A percentile compares a stretch with the other conserved stretches of the same genome.
Conservation (phyloP, 2,888 invertebrate genomes). For the Caenorhabditis sp. region DNA sequence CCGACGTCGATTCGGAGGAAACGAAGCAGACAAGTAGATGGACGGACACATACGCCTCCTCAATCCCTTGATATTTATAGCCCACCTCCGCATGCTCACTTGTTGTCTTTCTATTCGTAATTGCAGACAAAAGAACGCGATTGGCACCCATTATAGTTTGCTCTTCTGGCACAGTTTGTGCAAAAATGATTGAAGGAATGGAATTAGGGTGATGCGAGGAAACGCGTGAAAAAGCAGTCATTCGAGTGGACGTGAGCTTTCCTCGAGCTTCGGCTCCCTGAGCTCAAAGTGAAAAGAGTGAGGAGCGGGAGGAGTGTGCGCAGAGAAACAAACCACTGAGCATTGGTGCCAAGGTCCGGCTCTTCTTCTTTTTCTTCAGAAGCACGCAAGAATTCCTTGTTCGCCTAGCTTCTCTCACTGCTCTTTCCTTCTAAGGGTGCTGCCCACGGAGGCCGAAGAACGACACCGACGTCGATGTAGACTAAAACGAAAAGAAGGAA, state of each 20-base stretch:
- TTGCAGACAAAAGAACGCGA: conserved; percentile 13
- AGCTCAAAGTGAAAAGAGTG: conserved; percentile 8
- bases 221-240: background rate
- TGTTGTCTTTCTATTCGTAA: no score
- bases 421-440: conserved; percentile 40
- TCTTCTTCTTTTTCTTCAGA: conserved; percentile 7
- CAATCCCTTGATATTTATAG: conserved; percentile 27
- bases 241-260: conserved; percentile 16
- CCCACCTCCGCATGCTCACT: no score
- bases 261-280: conserved; percentile 7
- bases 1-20: conserved; percentile 6
- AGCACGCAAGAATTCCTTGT: background rate
- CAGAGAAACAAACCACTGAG: no score
- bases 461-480: conserved; percentile 17
- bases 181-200: no score
- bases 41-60: conserved; percentile 20
- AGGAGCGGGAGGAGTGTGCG: no score
- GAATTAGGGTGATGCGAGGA: conserved; percentile 8
- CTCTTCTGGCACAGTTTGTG: background rate
- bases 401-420: conserved; percentile 13
- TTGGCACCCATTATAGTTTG: conserved; percentile 22
- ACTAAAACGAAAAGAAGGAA: conserved; percentile 10
- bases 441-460: no score
- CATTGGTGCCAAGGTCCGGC: conserved; percentile 4
- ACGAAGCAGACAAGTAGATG: background rate